phyloP scores from a whole-genome alignment of 1,140 invertebrate genomes.

The Ceratina calcarata region DNA sequence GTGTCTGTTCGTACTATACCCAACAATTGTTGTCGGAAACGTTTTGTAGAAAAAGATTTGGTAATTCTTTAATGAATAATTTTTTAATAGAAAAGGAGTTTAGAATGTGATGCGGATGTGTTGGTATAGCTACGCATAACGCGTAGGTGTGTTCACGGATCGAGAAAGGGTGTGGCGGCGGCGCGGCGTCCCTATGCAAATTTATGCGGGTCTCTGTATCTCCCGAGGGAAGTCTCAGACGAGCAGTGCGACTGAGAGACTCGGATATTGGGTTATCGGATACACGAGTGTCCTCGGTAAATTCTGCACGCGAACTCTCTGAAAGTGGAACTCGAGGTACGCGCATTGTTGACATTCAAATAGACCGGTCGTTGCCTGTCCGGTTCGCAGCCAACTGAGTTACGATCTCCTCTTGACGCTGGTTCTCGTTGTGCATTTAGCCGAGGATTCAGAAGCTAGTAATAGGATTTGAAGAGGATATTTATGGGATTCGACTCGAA shows the following conservation, averaged over 20 bases:
- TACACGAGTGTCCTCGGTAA: constrained; percentile 63
- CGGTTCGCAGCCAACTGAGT: not conserved
- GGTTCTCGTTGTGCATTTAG: too few relatives aligned
- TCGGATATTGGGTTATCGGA: constrained; percentile 69
- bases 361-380: constrained; percentile 22
- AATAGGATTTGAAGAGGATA: too few relatives aligned
- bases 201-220: constrained; percentile 55
- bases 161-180: constrained; percentile 48
- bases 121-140: too few relatives aligned
- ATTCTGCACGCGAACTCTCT: constrained; percentile 20
- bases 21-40: too few relatives aligned
- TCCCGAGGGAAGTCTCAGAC: constrained; percentile 2
- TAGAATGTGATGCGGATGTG: too few relatives aligned
- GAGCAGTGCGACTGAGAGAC: constrained; percentile 25
- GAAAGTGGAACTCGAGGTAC: constrained; percentile 55
- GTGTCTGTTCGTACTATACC: not conserved
- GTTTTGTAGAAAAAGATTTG: too few relatives aligned
- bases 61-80: too few relatives aligned
- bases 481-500: too few relatives aligned
- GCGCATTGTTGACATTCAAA: constrained; percentile 56
- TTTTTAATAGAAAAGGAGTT: too few relatives aligned
- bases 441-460: too few relatives aligned
- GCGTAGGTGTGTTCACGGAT: too few relatives aligned
- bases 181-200: constrained; percentile 55
- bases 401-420: too few relatives aligned